Conservation (phyloP, 2,113 vertebrate genomes). For the Polypterus senegalus region DNA sequence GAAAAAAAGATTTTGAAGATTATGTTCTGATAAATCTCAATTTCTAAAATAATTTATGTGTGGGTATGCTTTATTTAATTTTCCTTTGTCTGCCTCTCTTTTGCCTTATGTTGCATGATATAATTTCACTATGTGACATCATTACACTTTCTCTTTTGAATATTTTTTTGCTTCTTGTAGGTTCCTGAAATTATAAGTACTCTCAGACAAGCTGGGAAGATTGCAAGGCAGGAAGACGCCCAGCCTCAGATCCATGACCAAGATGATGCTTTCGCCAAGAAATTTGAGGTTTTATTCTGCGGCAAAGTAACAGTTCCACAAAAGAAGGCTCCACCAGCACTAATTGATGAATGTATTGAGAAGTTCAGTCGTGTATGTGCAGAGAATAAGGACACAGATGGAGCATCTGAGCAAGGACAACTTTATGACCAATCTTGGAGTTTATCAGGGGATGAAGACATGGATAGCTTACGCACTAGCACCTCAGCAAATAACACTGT, state of each 20-base stretch:
- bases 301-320: slow-evolving; percentile 81
- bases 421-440: slow-evolving; percentile 9
- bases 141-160: not conserved
- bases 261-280: slow-evolving; percentile 71
- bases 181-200: slow-evolving; percentile 95
- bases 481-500: no score
- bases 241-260: slow-evolving; percentile 44
- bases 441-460: no score
- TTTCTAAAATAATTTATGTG: not conserved
- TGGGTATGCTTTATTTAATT: not conserved
- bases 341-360: slow-evolving; percentile 95
- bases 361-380: slow-evolving; percentile 68
- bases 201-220: slow-evolving; percentile 85
- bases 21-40: no score
- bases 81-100: no score
- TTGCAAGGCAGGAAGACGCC: slow-evolving; percentile 72
- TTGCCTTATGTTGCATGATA: no score
- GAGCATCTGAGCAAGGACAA: slow-evolving; percentile 21
- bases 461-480: no score
- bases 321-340: slow-evolving; percentile 83
- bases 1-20: no score
- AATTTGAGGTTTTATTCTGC: slow-evolving; percentile 92
- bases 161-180: slow-evolving; percentile 24
- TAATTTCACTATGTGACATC: not conserved
- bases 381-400: slow-evolving; percentile 19